phyloP scores from a whole-genome alignment of 2,888 invertebrate genomes.

The Lamproptera curius region DNA sequence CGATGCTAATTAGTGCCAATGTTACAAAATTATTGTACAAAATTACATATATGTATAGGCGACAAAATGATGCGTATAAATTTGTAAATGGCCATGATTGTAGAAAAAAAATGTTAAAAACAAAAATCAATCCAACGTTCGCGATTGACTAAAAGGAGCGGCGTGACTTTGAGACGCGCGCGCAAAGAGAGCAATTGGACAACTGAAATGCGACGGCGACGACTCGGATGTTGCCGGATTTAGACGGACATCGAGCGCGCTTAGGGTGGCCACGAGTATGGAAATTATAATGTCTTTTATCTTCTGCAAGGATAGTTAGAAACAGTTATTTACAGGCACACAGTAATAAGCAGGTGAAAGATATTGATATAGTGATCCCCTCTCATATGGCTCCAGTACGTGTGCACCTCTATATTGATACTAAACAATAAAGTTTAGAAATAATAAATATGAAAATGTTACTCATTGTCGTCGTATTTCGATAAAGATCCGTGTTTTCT shows the following conservation, averaged over 20 bases:
- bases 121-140: constrained; percentile 3
- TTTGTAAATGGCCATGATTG: too few relatives aligned
- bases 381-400: too few relatives aligned
- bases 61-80: too few relatives aligned
- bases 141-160: constrained; percentile 3
- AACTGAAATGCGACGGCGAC: constrained; percentile 34
- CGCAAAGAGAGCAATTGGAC: constrained; percentile 39
- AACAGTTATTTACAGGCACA: not conserved
- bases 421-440: not conserved
- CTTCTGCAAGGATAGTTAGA: not conserved
- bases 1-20: too few relatives aligned
- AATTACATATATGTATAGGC: too few relatives aligned
- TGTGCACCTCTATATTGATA: too few relatives aligned
- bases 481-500: too few relatives aligned
- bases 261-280: constrained; percentile 34
- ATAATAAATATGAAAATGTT: not conserved
- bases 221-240: constrained; percentile 63
- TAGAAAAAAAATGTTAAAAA: too few relatives aligned
- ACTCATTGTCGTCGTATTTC: too few relatives aligned
- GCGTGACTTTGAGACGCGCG: constrained; percentile 14
- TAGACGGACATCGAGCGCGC: constrained; percentile 41
- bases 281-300: not conserved
- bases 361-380: not conserved
- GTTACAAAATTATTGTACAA: too few relatives aligned
- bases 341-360: not conserved